Evolutionary conservation across 1,140 invertebrate species (phyloP).

Genomic region (Sesamia nonagrioides): DNA sequence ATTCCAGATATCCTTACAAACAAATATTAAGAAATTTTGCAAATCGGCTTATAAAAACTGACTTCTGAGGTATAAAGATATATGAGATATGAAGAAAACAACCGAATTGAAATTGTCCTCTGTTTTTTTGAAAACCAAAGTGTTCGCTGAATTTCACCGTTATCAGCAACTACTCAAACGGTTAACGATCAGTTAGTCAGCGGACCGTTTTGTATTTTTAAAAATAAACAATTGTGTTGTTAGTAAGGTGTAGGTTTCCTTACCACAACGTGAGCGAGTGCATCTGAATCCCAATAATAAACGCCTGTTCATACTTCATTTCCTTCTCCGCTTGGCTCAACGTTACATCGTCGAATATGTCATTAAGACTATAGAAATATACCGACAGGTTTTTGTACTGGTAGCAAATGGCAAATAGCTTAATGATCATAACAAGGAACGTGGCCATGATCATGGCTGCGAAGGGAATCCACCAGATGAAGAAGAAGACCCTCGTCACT

Average conservation of each 20-base stretch:
- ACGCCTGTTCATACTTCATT: constrained; percentile 43
- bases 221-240: background rate
- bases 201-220: too few species aligned
- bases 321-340: constrained; percentile 45
- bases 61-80: too few species aligned
- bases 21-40: too few species aligned
- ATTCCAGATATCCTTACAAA: too few species aligned
- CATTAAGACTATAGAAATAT: constrained; percentile 46
- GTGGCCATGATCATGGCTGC: constrained; percentile 13
- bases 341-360: constrained; percentile 38
- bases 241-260: background rate
- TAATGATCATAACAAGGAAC: constrained; percentile 32
- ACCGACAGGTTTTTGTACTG: constrained; percentile 54
- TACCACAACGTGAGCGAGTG: constrained; percentile 40
- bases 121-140: too few species aligned
- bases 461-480: constrained; percentile 49
- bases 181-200: too few species aligned
- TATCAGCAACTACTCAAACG: too few species aligned
- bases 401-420: constrained; percentile 48
- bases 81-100: too few species aligned
- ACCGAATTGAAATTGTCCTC: too few species aligned
- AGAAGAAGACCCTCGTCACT: constrained; percentile 37
- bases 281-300: constrained; percentile 49
- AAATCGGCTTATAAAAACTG: too few species aligned
- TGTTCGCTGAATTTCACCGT: too few species aligned